A percentile compares a stretch with the other conserved stretches of the same genome.
Evolutionary conservation across 2,797 vertebrate species (phyloP).

Genomic region (Salarias fasciatus): DNA sequence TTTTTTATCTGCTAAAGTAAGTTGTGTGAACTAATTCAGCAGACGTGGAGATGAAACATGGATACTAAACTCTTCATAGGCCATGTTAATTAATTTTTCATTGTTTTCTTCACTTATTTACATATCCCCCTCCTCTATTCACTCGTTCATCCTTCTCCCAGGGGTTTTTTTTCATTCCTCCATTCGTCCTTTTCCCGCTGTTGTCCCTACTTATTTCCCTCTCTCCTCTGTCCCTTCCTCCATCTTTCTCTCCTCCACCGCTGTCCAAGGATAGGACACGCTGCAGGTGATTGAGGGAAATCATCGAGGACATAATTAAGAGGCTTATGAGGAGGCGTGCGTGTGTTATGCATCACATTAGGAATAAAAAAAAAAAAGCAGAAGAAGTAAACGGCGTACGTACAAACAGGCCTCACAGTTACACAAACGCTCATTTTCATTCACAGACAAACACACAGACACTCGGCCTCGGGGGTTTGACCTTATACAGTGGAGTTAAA

Average conservation of each 20-base stretch:
- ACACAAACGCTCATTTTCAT: slow-evolving; percentile 71
- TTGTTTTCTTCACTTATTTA: slow-evolving; percentile 2
- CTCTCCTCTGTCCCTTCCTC: slow-evolving; percentile 41
- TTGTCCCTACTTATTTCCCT: slow-evolving; percentile 14
- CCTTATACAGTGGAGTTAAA: slow-evolving; percentile 83
- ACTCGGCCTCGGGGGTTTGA: slow-evolving; percentile 74
- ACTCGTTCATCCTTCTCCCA: neutral
- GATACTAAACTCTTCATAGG: too few relatives aligned
- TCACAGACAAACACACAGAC: slow-evolving; percentile 68
- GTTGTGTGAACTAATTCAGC: too few relatives aligned
- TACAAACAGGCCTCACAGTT: slow-evolving; percentile 66
- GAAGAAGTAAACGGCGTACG: slow-evolving; percentile 30
- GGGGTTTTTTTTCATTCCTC: neutral
- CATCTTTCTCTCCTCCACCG: slow-evolving; percentile 45
- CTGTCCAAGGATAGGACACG: slow-evolving; percentile 80
- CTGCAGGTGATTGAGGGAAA: slow-evolving; percentile 81
- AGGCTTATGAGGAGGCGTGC: slow-evolving; percentile 77
- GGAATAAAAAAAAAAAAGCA: slow-evolving; percentile 32
- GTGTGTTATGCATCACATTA: slow-evolving; percentile 64
- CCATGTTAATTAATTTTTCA: too few relatives aligned
- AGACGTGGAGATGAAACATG: too few relatives aligned
- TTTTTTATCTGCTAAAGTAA: too few relatives aligned
- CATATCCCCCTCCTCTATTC: neutral
- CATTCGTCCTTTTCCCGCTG: neutral
- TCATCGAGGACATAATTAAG: slow-evolving; percentile 88